Evolutionary conservation across 2,797 vertebrate species (phyloP).

Genomic region (Bufotes viridis): DNA sequence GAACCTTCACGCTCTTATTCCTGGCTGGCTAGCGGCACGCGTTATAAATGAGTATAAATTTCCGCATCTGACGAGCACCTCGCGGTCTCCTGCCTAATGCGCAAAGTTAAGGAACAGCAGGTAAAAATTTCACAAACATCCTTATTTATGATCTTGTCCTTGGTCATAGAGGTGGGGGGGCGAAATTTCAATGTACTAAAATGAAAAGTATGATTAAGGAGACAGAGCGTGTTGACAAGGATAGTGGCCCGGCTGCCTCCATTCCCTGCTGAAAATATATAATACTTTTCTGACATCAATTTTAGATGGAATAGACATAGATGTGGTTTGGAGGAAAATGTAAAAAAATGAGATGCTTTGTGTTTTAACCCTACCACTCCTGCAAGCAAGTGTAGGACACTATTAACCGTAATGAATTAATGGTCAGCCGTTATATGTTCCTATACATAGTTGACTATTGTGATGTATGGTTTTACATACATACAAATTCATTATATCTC

Average conservation of each 20-base stretch:
- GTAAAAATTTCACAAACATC: constrained; percentile 89
- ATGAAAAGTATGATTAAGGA: constrained; percentile 98
- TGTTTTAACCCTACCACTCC: constrained; percentile 41
- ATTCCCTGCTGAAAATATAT: constrained; percentile 86
- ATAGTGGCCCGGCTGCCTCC: constrained; percentile 83
- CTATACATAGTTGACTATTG: not conserved
- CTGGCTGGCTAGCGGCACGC: constrained; percentile 78
- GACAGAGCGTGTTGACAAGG: constrained; percentile 83
- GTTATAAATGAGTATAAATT: constrained; percentile 95
- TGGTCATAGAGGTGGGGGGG: constrained; percentile 76
- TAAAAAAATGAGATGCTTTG: constrained; percentile 62
- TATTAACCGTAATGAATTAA: not conserved
- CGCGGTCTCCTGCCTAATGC: constrained; percentile 84
- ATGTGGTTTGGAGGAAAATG: constrained; percentile 65
- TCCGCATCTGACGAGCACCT: constrained; percentile 89
- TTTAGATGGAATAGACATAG: constrained; percentile 86
- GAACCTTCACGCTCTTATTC: constrained; percentile 87
- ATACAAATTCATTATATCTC: not conserved
- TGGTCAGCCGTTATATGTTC: not conserved
- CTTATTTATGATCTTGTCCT: constrained; percentile 97
- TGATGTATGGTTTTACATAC: not conserved
- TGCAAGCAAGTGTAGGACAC: not conserved
- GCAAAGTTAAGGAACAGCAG: constrained; percentile 87
- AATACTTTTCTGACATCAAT: constrained; percentile 87
- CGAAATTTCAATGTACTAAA: constrained; percentile 95